phyloP scores from a whole-genome alignment of 2,888 invertebrate genomes.

The Xestia c-nigrum region DNA sequence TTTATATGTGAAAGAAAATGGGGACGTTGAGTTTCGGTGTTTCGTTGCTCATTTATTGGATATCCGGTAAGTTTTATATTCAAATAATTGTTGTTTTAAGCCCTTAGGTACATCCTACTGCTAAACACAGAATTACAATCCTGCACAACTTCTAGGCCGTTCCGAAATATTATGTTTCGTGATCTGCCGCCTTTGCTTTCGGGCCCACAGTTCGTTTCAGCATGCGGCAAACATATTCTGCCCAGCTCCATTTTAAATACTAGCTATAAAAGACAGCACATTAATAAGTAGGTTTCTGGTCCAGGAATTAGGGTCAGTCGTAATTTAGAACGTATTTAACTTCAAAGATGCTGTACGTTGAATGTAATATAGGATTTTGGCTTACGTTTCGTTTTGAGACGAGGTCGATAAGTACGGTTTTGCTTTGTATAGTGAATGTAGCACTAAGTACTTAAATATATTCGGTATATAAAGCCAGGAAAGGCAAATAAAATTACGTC shows the following conservation, averaged over 20 bases:
- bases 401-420: conserved; percentile 18
- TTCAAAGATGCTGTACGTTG: conserved; percentile 40
- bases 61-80: conserved; percentile 78
- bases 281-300: conserved; percentile 36
- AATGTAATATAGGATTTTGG: conserved; percentile 36
- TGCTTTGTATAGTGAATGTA: conserved; percentile 17
- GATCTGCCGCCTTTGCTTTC: neutral
- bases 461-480: neutral
- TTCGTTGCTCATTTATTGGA: conserved; percentile 79
- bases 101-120: neutral
- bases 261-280: conserved; percentile 8
- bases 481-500: neutral
- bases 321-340: conserved; percentile 45
- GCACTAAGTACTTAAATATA: neutral
- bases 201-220: no score
- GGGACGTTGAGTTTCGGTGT: conserved; percentile 76
- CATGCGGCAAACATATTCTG: neutral
- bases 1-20: conserved; percentile 75
- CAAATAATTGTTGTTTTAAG: neutral
- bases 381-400: conserved; percentile 25
- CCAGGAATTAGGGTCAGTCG: conserved; percentile 38
- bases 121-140: neutral
- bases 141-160: neutral
- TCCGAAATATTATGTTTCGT: neutral
- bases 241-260: neutral